Evolutionary conservation across 2,888 invertebrate genomes (phyloP).

Genomic region (Macroteleia sp.): DNA sequence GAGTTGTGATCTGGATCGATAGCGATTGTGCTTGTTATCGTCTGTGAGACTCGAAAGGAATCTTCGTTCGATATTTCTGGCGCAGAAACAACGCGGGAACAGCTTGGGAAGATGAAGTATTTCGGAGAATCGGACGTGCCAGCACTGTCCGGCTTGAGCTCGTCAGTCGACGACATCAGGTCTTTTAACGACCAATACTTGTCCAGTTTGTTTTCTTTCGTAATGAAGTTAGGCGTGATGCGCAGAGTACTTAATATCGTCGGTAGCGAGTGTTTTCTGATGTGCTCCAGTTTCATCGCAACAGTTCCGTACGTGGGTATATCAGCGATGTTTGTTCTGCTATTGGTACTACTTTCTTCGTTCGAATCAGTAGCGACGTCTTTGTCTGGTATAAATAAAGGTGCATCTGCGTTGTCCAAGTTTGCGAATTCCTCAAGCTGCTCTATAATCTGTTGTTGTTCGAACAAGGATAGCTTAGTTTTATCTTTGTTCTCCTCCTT

Average conservation of each 20-base stretch:
- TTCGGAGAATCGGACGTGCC: constrained; percentile 63
- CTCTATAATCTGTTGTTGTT: constrained; percentile 78
- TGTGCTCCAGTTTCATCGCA: constrained; percentile 71
- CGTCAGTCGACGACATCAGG: constrained; percentile 70
- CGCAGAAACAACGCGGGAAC: constrained; percentile 73
- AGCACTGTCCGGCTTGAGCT: constrained; percentile 55
- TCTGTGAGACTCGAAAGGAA: constrained; percentile 67
- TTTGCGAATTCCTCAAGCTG: constrained; percentile 80
- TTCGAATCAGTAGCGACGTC: constrained; percentile 68
- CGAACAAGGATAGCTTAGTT: constrained; percentile 75
- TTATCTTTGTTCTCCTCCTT: constrained; percentile 41
- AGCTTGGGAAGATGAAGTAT: constrained; percentile 74
- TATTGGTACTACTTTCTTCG: constrained; percentile 58
- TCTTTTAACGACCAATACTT: constrained; percentile 79
- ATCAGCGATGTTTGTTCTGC: constrained; percentile 38
- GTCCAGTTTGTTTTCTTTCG: constrained; percentile 74
- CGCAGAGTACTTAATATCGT: constrained; percentile 71
- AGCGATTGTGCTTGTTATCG: constrained; percentile 71
- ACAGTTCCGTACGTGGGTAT: constrained; percentile 61
- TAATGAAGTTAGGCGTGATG: constrained; percentile 63
- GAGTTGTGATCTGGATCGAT: constrained; percentile 58
- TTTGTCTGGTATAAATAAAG: constrained; percentile 72
- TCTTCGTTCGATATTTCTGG: constrained; percentile 73
- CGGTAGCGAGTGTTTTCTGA: constrained; percentile 74
- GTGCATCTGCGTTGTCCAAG: constrained; percentile 76